A percentile compares a stretch with the other conserved stretches of the same genome.
Evolutionary conservation across 2,888 invertebrate genomes (phyloP).

Genomic region (Geophilus truncorum): DNA sequence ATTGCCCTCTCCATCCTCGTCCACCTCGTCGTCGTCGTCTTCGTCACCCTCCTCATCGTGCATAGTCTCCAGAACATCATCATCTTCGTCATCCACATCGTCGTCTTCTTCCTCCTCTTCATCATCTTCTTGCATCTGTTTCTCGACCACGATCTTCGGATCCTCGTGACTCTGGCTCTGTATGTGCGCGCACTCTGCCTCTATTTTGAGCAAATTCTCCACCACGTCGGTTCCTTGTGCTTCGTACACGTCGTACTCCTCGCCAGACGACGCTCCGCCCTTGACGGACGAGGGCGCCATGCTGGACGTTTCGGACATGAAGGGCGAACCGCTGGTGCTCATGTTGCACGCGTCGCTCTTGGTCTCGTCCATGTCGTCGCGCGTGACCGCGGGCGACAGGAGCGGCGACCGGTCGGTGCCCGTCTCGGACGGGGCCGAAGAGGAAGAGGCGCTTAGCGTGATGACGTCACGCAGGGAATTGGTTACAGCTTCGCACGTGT

Average conservation of each 20-base stretch:
- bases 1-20: not conserved
- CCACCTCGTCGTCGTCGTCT: not conserved
- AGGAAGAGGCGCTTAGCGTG: slow-evolving; percentile 38
- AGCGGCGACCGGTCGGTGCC: slow-evolving; percentile 36
- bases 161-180: slow-evolving; percentile 43
- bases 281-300: not conserved
- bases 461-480: slow-evolving; percentile 39
- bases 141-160: not conserved
- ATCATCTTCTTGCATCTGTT: not conserved
- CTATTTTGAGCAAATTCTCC: slow-evolving; percentile 52
- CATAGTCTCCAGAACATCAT: too few relatives aligned
- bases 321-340: not conserved
- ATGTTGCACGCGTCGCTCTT: not conserved
- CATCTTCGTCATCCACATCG: slow-evolving; percentile 34
- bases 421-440: slow-evolving; percentile 33
- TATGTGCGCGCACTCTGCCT: slow-evolving; percentile 52
- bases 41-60: too few relatives aligned
- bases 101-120: slow-evolving; percentile 33
- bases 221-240: slow-evolving; percentile 40
- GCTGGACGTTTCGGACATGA: not conserved
- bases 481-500: slow-evolving; percentile 38
- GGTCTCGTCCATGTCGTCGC: slow-evolving; percentile 1
- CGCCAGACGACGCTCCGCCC: slow-evolving; percentile 30
- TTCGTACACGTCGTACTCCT: slow-evolving; percentile 32
- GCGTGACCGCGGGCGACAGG: slow-evolving; percentile 35